Percentiles rank a stretch among this genome's conserved stretches.
phyloP scores from a whole-genome alignment of 1,140 invertebrate species.

The Drosophila pectinifera region DNA sequence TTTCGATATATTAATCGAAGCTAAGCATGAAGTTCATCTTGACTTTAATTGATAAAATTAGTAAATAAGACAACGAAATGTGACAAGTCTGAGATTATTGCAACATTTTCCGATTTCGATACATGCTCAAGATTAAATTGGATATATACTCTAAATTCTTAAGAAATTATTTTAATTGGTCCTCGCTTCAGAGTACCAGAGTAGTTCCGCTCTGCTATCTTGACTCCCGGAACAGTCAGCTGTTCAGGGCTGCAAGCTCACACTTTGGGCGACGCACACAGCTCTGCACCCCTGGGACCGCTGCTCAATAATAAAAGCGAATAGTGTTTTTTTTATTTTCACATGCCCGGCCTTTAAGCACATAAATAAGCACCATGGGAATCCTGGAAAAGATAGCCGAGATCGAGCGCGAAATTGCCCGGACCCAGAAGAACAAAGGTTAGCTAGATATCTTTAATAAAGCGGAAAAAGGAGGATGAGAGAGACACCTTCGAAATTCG shows the following conservation, averaged over 20 bases:
- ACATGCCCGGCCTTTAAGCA: conserved; percentile 52
- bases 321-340: conserved; percentile 56
- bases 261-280: conserved; percentile 11
- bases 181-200: not conserved
- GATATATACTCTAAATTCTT: too few relatives aligned
- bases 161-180: too few relatives aligned
- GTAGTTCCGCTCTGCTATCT: not conserved
- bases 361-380: conserved; percentile 89
- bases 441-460: conserved; percentile 41
- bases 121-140: too few relatives aligned
- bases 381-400: conserved; percentile 99
- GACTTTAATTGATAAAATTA: too few relatives aligned
- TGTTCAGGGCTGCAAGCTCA: conserved; percentile 26
- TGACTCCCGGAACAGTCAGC: conserved; percentile 20
- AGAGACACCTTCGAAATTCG: conserved; percentile 23
- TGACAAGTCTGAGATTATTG: too few relatives aligned
- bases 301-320: conserved; percentile 45
- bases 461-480: not conserved
- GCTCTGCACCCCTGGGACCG: conserved; percentile 13
- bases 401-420: conserved; percentile 98
- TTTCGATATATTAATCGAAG: too few relatives aligned
- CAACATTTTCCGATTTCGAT: too few relatives aligned
- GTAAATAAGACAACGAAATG: too few relatives aligned
- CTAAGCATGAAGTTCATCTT: too few relatives aligned
- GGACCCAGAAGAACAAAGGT: conserved; percentile 99